A percentile compares a stretch with the other conserved stretches of the same genome.
phyloP scores from a whole-genome alignment of 2,113 vertebrate genomes.

The pig (Sus scrofa) region DNA sequence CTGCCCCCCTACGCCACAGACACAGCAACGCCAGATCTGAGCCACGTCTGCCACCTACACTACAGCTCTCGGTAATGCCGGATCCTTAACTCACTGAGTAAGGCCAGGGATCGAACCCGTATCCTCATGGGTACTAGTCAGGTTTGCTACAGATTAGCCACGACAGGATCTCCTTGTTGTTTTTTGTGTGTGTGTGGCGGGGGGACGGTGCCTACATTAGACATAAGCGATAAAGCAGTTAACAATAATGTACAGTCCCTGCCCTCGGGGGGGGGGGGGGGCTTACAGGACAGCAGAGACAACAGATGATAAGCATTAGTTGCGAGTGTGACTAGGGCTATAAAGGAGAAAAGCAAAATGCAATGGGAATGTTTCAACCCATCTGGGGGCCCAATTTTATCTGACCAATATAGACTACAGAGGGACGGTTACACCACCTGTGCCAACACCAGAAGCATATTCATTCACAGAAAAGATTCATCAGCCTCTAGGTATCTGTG shows the following conservation, averaged over 20 bases:
- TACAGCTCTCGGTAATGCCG: too few species aligned
- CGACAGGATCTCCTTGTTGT: too few species aligned
- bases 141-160: too few species aligned
- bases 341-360: not conserved
- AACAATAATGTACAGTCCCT: not conserved
- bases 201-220: not conserved
- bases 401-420: not conserved
- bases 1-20: too few species aligned
- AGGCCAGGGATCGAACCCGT: too few species aligned
- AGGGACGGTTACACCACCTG: not conserved
- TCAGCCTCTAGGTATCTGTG: not conserved
- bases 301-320: not conserved
- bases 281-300: not conserved
- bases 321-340: not conserved
- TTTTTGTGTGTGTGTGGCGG: too few species aligned
- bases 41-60: too few species aligned
- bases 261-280: not conserved
- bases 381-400: not conserved
- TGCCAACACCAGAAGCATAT: not conserved
- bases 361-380: fast-evolving
- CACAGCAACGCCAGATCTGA: too few species aligned
- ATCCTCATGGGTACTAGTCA: too few species aligned
- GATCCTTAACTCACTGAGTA: too few species aligned
- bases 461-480: slow-evolving; percentile 7
- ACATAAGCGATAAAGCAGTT: not conserved